phyloP scores from a whole-genome alignment of 1,140 invertebrate species.

The Apocrypta bakeri region DNA sequence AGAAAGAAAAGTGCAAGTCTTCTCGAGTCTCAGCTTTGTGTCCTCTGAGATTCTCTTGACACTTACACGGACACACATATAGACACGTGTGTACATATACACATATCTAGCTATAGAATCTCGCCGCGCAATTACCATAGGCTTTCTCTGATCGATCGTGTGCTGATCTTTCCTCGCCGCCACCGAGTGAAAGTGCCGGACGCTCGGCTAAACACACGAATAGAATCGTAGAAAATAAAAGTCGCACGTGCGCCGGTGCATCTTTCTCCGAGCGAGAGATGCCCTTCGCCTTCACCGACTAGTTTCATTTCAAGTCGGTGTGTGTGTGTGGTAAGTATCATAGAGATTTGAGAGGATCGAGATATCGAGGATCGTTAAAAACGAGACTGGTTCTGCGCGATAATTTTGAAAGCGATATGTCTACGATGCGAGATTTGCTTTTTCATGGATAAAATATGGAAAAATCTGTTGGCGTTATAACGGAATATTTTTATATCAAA shows the following conservation, averaged over 20 bases:
- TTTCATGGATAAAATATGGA: too few species aligned
- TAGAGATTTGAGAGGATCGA: neutral
- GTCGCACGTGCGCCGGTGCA: neutral
- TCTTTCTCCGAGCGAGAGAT: conserved; percentile 1
- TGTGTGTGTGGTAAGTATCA: too few species aligned
- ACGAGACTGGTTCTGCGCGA: neutral
- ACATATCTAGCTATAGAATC: neutral
- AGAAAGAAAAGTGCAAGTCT: too few species aligned
- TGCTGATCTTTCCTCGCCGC: conserved; percentile 10
- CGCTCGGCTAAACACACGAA: neutral
- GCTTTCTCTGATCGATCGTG: conserved; percentile 49
- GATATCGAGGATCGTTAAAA: conserved; percentile 4
- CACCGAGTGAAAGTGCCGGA: conserved; percentile 28
- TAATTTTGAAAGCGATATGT: neutral
- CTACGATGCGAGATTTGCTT: too few species aligned
- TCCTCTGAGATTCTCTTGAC: too few species aligned
- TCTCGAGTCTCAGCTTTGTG: too few species aligned
- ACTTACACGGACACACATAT: too few species aligned
- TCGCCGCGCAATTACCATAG: conserved; percentile 33
- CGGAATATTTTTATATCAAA: too few species aligned
- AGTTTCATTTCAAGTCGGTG: neutral
- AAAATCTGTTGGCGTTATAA: too few species aligned
- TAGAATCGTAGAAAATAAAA: neutral
- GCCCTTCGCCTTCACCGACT: neutral
- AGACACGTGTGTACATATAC: too few species aligned